Evolutionary conservation across 92 coral and sea anemone species (phyloP).

Genomic region (Epizoanthus ramosus): DNA sequence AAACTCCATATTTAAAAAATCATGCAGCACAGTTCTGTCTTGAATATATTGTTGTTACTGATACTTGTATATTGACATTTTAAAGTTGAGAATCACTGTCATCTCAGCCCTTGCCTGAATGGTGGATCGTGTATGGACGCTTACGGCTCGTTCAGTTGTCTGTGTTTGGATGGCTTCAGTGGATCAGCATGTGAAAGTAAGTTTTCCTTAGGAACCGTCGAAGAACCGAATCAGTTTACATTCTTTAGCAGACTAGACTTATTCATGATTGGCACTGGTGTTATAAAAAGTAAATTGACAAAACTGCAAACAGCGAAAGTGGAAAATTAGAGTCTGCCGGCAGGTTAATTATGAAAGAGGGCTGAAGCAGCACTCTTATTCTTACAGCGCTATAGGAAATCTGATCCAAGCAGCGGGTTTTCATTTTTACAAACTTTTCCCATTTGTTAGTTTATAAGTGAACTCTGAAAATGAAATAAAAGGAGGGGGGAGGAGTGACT

Average conservation of each 20-base stretch:
- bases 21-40: too few species aligned
- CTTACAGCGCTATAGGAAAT: too few species aligned
- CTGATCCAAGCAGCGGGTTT: too few species aligned
- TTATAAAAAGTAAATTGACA: background rate
- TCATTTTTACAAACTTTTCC: too few species aligned
- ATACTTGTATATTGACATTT: background rate
- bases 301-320: background rate
- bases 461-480: too few species aligned
- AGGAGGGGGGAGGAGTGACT: too few species aligned
- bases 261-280: background rate
- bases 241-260: too few species aligned
- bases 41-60: background rate
- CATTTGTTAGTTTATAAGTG: too few species aligned
- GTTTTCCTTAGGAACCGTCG: background rate
- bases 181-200: slow-evolving; percentile 93
- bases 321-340: too few species aligned
- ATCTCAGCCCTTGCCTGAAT: slow-evolving; percentile 92
- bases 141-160: slow-evolving; percentile 68
- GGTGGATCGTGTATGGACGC: slow-evolving; percentile 93
- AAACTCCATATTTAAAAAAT: too few species aligned
- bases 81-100: slow-evolving; percentile 88
- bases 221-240: background rate
- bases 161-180: slow-evolving; percentile 85
- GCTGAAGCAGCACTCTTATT: too few species aligned
- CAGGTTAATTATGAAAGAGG: too few species aligned